Conservation (phyloP, 1,140 invertebrate genomes). For the Schmidtea mediterranea region DNA sequence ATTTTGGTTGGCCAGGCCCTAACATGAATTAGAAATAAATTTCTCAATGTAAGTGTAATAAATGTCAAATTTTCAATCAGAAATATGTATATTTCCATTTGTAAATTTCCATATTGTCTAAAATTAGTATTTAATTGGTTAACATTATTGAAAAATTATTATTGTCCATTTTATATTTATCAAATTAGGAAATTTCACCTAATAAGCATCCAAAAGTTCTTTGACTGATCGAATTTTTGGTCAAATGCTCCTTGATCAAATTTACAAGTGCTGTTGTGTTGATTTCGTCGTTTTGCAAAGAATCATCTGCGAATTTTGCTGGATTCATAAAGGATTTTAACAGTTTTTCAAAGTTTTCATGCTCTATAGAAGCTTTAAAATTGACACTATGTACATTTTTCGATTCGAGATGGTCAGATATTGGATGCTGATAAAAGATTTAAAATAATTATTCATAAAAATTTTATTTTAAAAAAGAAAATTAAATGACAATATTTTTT, state of each 20-base stretch:
- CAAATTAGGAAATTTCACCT: constrained; percentile 49
- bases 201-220: constrained; percentile 87
- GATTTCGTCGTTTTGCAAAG: constrained; percentile 30
- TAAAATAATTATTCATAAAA: too few species aligned
- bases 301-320: background rate
- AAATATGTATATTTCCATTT: too few species aligned
- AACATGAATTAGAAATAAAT: too few species aligned
- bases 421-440: background rate
- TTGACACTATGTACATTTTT: background rate
- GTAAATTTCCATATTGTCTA: too few species aligned
- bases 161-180: background rate
- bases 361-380: background rate
- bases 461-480: too few species aligned
- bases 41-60: too few species aligned
- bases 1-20: too few species aligned
- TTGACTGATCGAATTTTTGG: constrained; percentile 92
- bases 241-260: constrained; percentile 73
- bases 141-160: too few species aligned
- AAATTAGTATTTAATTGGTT: too few species aligned
- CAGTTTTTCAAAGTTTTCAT: background rate
- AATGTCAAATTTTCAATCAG: too few species aligned
- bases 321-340: background rate
- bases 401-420: background rate
- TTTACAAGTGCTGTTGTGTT: constrained; percentile 95
- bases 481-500: too few species aligned